Evolutionary conservation across 1,140 invertebrate genomes (phyloP), one percentile per base, ranked within the genome.

Genomic region (Paracyclopina nana): DNA sequence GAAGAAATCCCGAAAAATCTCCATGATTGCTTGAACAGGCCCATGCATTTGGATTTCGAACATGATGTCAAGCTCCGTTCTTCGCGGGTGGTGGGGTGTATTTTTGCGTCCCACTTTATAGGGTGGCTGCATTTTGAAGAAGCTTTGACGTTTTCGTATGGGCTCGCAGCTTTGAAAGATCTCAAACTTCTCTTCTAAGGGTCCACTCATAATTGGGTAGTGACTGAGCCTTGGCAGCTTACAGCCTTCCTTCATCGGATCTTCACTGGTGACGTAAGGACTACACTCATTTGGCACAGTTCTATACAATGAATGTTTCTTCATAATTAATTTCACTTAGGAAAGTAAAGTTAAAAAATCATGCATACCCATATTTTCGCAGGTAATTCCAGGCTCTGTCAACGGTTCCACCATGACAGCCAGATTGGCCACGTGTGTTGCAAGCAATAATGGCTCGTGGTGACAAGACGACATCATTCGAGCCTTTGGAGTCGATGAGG

Each of bases 21-120:
- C 72, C 73, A 92, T 84, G 2, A 81, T 82, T 16, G 87, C 88
- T 77, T 92, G 88, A 0, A 92, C 84, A n/a, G 88, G 87, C 52
- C 90, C 90, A 40, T 84, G 88, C 18, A 74, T 75, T 61, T 78
- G 69, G 41, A 94, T 90, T 62, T 94, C 87, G 54, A 79, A 74
- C 82, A 85, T 88, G 53, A 95, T 92, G 60, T 87, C 84, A 9
- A 73, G 72, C 55, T 72, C 70, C 59, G 69, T 60, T 59, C 57
- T 54, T 18, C 53, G 44, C 34, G 56, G 55, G 25, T 55, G 53
- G 14, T 38, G n/a, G 14, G n/a, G 34, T 4, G 34, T 38, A 20
- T 38, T 38, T 38, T 80, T 77, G 38, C 73, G 74, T 27, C 72
- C 72, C 12, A 92, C 66, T 54, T 78, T 72, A 66, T 90, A 87